Percentiles rank a stretch among this genome's conserved stretches.
Conservation (phyloP, 2,888 invertebrate genomes). For the Resseliella maxima region DNA sequence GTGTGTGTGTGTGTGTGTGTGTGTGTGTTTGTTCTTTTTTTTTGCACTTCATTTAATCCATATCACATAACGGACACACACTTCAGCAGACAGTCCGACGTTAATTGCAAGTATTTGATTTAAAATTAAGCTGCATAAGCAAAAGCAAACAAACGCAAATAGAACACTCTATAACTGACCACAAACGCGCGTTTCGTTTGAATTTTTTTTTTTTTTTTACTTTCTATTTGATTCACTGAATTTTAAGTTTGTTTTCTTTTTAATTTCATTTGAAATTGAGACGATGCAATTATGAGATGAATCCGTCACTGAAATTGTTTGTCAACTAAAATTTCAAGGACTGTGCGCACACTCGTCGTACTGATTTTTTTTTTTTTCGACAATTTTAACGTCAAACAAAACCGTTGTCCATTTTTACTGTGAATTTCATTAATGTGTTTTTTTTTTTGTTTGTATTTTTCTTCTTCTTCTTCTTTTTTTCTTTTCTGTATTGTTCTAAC, state of each 20-base stretch:
- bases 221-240: neutral
- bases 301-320: neutral
- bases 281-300: conserved; percentile 2
- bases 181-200: neutral
- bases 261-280: neutral
- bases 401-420: conserved; percentile 30
- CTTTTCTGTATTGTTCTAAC: neutral
- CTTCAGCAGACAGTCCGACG: conserved; percentile 12
- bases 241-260: neutral
- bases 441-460: too few relatives aligned
- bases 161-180: conserved; percentile 45
- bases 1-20: too few relatives aligned
- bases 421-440: neutral
- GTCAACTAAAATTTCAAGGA: neutral
- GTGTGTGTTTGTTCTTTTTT: too few relatives aligned
- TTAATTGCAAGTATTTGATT: conserved; percentile 48
- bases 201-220: neutral
- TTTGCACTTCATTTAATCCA: too few relatives aligned
- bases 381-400: neutral
- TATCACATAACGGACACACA: conserved; percentile 33
- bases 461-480: neutral
- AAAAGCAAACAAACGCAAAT: conserved; percentile 40
- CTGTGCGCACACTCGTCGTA: conserved; percentile 2
- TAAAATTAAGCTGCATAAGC: conserved; percentile 48
- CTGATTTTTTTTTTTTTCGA: neutral